Evolutionary conservation across 2,888 invertebrate genomes (phyloP), one percentile per base, ranked within the genome.

Genomic region (Chrysolina oricalcia): DNA sequence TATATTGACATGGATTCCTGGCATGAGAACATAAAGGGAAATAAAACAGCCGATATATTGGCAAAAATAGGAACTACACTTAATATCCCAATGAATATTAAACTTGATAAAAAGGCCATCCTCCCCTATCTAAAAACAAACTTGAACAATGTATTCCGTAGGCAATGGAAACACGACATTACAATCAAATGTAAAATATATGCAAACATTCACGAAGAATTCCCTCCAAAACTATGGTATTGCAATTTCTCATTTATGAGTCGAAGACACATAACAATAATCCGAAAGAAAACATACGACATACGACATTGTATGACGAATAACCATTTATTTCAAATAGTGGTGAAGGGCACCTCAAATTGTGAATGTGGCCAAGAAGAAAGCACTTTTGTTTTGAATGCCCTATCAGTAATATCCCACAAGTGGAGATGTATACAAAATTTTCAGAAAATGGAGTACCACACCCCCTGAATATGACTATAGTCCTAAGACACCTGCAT

Each of bases 51-150:
- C 3, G 46, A 65, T 65, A 19, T 0, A 1, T 46, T 46, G 10
- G 65, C 65, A 10, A 65, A 65, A 21, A 46, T 65, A 17, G 65
- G 65, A 10, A 65, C 19, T 1, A 21, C 13, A 4, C 46, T 41
- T 11, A 46, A 46, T 19, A 46, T 65, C 10, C 65, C 46, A 0
- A 9, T 43, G 43, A 9, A 43, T 21, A 65, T 65, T 3, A 17
- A 43, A 65, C 11, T 35, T 2, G 65, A 43, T 10, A 65, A 43
- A 19, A 65, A 19, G 10, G 15, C 15, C 15, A 19, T 65, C 19
- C 5, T 21, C 17, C 15, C 8, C 5, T 1, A 19, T 13, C 2
- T 65, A 1, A 65, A 21, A 65, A 10, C 43, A 10, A 19, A 46
- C 8, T 46, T 65, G 2, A n/a, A 43, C 8, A 19, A 19, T 10